Evolutionary conservation across 1,140 invertebrate genomes (phyloP).

Genomic region (Plutomurus gul): DNA sequence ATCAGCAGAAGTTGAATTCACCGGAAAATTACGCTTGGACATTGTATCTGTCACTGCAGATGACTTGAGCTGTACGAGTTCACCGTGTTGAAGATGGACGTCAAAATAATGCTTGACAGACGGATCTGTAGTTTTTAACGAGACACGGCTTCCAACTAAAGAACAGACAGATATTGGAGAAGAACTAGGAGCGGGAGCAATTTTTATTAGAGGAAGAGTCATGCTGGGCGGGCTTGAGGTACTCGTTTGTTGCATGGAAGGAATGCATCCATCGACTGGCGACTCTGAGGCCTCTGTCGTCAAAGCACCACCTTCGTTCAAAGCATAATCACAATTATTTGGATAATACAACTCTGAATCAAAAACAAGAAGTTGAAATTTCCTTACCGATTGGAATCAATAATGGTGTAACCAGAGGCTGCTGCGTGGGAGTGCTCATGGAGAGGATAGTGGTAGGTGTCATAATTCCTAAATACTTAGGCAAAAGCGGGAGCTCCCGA

Average conservation of each 20-base stretch:
- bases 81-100: background rate
- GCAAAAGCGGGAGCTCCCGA: conserved; percentile 43
- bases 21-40: background rate
- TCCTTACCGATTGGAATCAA: background rate
- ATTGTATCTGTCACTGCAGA: background rate
- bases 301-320: background rate
- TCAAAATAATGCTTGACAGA: background rate
- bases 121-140: background rate
- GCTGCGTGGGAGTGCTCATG: background rate
- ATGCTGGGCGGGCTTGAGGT: too few relatives aligned
- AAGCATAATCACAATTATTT: too few relatives aligned
- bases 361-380: background rate
- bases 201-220: background rate
- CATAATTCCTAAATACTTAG: conserved; percentile 29
- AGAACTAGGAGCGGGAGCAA: too few relatives aligned
- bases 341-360: too few relatives aligned
- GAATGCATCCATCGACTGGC: background rate
- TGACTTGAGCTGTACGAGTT: background rate
- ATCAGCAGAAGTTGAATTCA: background rate
- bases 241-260: too few relatives aligned
- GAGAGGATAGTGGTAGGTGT: background rate
- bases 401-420: background rate
- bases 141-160: background rate
- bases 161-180: background rate
- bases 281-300: background rate